These are phyloP conservation scores for Lepisosteus osseus DNA, from an alignment of 2,113 vertebrate genomes.

Conservation along the genomic window DNA sequence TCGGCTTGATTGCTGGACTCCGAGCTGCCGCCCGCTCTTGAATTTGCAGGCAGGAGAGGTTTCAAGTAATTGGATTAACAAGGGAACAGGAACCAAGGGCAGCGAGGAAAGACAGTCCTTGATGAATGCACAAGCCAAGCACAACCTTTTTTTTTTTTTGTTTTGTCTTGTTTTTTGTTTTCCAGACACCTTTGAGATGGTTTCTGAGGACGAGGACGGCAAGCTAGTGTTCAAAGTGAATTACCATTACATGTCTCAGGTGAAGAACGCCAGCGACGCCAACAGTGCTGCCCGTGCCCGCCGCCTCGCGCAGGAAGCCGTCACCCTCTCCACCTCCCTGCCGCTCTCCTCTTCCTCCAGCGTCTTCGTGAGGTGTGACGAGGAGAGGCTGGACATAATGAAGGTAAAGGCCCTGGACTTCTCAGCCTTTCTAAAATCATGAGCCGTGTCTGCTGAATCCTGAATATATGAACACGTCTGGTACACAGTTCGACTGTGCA, in stretches of 20 bases:
- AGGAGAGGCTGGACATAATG: conserved; percentile 96
- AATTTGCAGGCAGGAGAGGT: conserved; percentile 35
- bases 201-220: conserved; percentile 94
- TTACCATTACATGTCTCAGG: conserved; percentile 99
- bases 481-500: not conserved
- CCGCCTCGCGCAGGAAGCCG: conserved; percentile 93
- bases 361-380: conserved; percentile 95
- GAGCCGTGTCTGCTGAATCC: no score
- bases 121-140: no score
- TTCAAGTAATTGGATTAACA: conserved; percentile 30
- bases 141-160: no score
- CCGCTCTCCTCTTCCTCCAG: conserved; percentile 94
- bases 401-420: conserved; percentile 69
- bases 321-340: conserved; percentile 94
- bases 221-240: conserved; percentile 96
- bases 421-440: not conserved
- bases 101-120: not conserved
- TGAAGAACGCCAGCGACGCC: conserved; percentile 93
- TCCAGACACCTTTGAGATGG: conserved; percentile 97
- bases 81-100: not conserved
- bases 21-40: conserved; percentile 31
- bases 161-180: not conserved
- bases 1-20: conserved; percentile 33
- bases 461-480: conserved; percentile 13
- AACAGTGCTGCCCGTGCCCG: conserved; percentile 92